Evolutionary conservation across 2,888 invertebrate genomes (phyloP).

Genomic region (Hirtodrosophila alboralis): DNA sequence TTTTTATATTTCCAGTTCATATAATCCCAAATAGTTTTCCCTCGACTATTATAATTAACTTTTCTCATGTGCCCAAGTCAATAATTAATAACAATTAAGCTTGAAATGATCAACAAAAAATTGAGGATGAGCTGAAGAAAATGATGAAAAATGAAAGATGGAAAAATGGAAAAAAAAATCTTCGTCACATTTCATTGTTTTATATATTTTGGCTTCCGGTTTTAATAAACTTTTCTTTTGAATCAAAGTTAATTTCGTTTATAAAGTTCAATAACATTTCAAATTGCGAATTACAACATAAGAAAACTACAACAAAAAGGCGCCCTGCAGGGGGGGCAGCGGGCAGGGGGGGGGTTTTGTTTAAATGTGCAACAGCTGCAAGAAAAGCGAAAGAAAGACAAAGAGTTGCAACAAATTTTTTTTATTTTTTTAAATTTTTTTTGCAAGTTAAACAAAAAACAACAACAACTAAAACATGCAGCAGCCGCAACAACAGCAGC

Average conservation of each 20-base stretch:
- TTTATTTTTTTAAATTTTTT: too few relatives aligned
- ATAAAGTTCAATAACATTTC: slow-evolving; percentile 83
- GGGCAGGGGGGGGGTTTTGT: not conserved
- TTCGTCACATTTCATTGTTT: slow-evolving; percentile 65
- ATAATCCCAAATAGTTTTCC: not conserved
- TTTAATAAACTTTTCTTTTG: slow-evolving; percentile 52
- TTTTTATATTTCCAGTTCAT: too few relatives aligned
- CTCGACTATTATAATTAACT: too few relatives aligned
- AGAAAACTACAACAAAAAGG: slow-evolving; percentile 33
- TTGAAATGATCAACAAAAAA: slow-evolving; percentile 1
- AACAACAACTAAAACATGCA: slow-evolving; percentile 16
- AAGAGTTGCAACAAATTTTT: slow-evolving; percentile 42
- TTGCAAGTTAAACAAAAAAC: slow-evolving; percentile 35
- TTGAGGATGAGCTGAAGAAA: slow-evolving; percentile 10
- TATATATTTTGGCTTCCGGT: slow-evolving; percentile 61
- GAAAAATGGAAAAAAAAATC: too few relatives aligned
- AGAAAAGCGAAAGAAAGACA: slow-evolving; percentile 23
- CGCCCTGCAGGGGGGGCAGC: slow-evolving; percentile 46
- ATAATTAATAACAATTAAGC: slow-evolving; percentile 14
- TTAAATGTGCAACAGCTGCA: slow-evolving; percentile 61
- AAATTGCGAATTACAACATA: slow-evolving; percentile 73
- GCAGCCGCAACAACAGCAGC: not conserved
- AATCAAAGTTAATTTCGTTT: slow-evolving; percentile 68
- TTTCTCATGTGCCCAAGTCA: not conserved
- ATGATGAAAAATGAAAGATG: slow-evolving; percentile 54